These are phyloP conservation scores for Epirrita christyi DNA, from an alignment of 2,888 invertebrate species.

Conservation along the genomic window DNA sequence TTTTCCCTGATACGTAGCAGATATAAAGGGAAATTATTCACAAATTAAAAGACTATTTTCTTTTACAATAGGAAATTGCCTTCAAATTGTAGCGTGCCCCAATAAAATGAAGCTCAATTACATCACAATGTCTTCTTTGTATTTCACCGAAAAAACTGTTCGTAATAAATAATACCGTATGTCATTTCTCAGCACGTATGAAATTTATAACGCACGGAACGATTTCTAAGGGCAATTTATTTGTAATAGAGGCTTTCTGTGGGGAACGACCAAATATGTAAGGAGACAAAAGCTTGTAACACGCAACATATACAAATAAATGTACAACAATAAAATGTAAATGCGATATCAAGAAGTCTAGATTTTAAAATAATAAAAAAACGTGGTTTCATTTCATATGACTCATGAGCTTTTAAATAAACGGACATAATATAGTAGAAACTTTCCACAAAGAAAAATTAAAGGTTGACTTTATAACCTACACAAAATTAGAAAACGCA, in stretches of 20 bases:
- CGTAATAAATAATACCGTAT: conserved; percentile 84
- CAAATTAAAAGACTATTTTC: conserved; percentile 39
- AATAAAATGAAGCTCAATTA: conserved; percentile 78
- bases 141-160: conserved; percentile 71
- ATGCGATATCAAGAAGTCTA: too few relatives aligned
- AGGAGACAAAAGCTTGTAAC: conserved; percentile 22
- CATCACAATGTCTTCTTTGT: conserved; percentile 81
- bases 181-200: conserved; percentile 85
- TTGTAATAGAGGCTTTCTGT: conserved; percentile 77
- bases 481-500: neutral
- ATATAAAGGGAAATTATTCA: conserved; percentile 16
- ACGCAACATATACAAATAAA: conserved; percentile 15
- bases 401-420: too few relatives aligned
- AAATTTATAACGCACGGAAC: conserved; percentile 81
- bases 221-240: conserved; percentile 81
- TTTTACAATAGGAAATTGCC: conserved; percentile 53
- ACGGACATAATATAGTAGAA: too few relatives aligned
- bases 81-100: conserved; percentile 64
- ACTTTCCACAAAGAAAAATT: too few relatives aligned
- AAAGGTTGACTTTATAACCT: neutral
- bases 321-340: too few relatives aligned
- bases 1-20: conserved; percentile 22
- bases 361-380: too few relatives aligned
- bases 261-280: conserved; percentile 51
- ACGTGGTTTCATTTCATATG: too few relatives aligned